Conservation (phyloP, 92 coral and sea anemone species). For the Bergia puertoricense region DNA sequence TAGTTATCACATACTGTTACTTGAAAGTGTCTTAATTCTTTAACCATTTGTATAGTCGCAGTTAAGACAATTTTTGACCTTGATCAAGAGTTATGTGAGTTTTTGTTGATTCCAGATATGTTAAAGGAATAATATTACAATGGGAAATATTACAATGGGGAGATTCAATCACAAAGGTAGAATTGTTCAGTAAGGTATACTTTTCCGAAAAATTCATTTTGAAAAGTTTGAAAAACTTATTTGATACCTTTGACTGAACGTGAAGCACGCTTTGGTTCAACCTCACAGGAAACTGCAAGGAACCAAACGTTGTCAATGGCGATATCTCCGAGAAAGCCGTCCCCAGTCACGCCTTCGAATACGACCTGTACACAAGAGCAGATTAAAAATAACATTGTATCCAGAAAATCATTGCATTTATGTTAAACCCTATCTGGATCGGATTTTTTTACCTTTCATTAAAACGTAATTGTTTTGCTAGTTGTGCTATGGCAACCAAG, state of each 20-base stretch:
- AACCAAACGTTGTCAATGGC: conserved; percentile 15
- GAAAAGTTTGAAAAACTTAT: neutral
- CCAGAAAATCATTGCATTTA: too few species aligned
- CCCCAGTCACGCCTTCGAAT: conserved; percentile 18
- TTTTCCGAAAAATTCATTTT: neutral
- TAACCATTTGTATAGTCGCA: too few species aligned
- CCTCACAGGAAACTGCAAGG: neutral
- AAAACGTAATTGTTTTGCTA: neutral
- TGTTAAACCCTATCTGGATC: too few species aligned
- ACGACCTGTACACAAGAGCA: neutral
- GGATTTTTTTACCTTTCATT: too few species aligned
- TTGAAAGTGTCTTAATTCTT: too few species aligned
- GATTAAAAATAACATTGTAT: neutral
- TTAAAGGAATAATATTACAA: neutral
- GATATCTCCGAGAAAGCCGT: conserved; percentile 9
- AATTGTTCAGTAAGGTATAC: too few species aligned
- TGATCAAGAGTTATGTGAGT: too few species aligned
- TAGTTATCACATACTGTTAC: neutral
- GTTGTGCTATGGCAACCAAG: neutral
- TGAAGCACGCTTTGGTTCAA: conserved; percentile 14
- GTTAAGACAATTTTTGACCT: too few species aligned
- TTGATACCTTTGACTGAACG: conserved; percentile 22
- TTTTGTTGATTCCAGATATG: too few species aligned
- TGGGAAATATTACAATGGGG: too few species aligned
- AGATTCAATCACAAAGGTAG: too few species aligned